Evolutionary conservation across 2,888 invertebrate species (phyloP), one percentile per base, ranked within the genome.

Genomic region (Limnephilus marmoratus): DNA sequence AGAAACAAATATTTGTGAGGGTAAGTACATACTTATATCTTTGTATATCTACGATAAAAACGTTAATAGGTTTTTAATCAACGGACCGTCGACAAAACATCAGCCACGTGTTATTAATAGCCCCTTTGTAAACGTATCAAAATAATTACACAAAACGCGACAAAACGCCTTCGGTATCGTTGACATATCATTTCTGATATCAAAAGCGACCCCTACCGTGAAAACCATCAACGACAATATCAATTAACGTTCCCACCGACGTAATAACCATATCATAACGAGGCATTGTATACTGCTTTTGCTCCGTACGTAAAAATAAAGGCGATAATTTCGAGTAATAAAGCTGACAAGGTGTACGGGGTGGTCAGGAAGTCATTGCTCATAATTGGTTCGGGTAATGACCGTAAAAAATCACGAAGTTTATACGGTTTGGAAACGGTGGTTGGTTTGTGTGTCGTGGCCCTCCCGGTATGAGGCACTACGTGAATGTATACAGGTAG

Each of bases 311-410:
- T 90, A 90, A 90, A 90, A 81, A 81, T 81, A 5, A 13, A 41
- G 81, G 88, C 87, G 87, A 86, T 88, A 68, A 92, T 92, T 92
- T 92, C 92, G 91, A 86, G 92, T 90, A 87, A 87, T 91, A 91
- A 92, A 90, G 41, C 24, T 90, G 90, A 90, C 90, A 90, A 83
- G 90, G 90, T 90, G 90, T 49, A 45, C 49, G n/a, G 31, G 83
- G 83, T 49, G 80, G 86, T 80, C 93, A 91, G 93, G 93, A 93
- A 93, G 92, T 83, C 93, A 81, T 92, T 80, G 92, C 85, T 93
- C 93, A 93, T 93, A 93, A 93, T 93, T 93, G 93, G 92, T 89
- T 87, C 90, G 90, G 87, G 92, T 93, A 93, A 93, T 92, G 93
- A 92, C 92, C 91, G 88, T 93, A 90, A 93, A 93, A 93, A 93